Conservation (phyloP, 2,797 vertebrate species). For the Mormyrops attenuatus region DNA sequence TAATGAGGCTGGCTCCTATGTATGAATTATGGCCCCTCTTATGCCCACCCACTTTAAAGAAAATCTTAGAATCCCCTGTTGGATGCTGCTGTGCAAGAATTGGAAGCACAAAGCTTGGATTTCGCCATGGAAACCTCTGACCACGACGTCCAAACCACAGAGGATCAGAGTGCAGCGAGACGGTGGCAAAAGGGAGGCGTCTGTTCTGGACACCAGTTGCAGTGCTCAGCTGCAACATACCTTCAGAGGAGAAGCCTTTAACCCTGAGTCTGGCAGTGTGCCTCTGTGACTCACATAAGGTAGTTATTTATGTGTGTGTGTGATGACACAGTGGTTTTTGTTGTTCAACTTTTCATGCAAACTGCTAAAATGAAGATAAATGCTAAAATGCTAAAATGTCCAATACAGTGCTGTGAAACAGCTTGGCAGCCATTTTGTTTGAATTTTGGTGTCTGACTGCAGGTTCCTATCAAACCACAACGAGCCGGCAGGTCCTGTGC, state of each 20-base stretch:
- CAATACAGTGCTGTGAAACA: not conserved
- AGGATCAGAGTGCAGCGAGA: constrained; percentile 42
- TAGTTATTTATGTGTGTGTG: not conserved
- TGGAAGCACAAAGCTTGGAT: constrained; percentile 39
- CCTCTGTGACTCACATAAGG: not conserved
- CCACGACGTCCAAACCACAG: constrained; percentile 28
- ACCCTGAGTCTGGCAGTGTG: constrained; percentile 20
- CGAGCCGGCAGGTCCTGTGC: not conserved
- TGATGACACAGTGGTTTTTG: not conserved
- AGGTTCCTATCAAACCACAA: not conserved
- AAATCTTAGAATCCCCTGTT: constrained; percentile 17
- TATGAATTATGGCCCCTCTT: not conserved
- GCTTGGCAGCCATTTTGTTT: not conserved
- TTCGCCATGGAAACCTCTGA: constrained; percentile 29
- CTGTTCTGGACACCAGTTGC: constrained; percentile 39
- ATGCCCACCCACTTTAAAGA: not conserved
- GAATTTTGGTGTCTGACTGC: not conserved
- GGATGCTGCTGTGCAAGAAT: constrained; percentile 39
- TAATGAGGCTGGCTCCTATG: not conserved
- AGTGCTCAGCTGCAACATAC: constrained; percentile 29
- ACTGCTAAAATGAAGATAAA: not conserved
- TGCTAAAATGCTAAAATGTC: too few relatives aligned
- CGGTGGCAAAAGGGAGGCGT: constrained; percentile 36
- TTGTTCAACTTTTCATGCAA: not conserved
- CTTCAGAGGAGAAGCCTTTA: constrained; percentile 42